A percentile compares a stretch with the other conserved stretches of the same genome.
Conservation (phyloP, 2,888 invertebrate genomes). For the Pimpla rufipes region DNA sequence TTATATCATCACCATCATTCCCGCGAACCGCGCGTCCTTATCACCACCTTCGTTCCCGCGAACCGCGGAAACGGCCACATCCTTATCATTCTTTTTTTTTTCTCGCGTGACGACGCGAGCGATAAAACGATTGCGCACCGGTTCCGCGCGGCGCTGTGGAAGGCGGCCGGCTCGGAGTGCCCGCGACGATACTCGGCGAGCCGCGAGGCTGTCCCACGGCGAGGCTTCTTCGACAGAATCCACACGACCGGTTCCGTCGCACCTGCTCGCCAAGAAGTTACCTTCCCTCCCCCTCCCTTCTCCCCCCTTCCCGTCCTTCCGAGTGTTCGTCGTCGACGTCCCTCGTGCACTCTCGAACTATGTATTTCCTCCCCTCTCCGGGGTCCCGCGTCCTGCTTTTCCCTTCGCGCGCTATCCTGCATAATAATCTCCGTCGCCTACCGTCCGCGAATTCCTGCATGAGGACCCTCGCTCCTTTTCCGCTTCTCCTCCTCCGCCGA, state of each 20-base stretch:
- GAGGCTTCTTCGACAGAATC: conserved; percentile 33
- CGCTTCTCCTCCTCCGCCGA: conserved; percentile 35
- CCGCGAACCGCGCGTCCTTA: background rate
- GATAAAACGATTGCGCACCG: conserved; percentile 10
- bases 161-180: background rate
- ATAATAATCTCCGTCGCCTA: conserved; percentile 75
- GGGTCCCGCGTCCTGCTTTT: conserved; percentile 26
- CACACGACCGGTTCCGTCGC: conserved; percentile 73
- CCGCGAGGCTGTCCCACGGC: background rate
- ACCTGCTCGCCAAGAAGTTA: conserved; percentile 74
- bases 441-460: conserved; percentile 59
- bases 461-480: conserved; percentile 32
- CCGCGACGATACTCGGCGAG: background rate
- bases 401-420: conserved; percentile 69
- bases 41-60: background rate
- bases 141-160: background rate
- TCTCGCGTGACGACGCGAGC: background rate
- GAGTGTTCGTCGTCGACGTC: too few species aligned
- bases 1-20: conserved; percentile 11
- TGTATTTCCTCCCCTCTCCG: background rate
- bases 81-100: conserved; percentile 10
- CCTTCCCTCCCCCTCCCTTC: conserved; percentile 50
- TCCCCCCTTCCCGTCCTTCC: background rate
- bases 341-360: background rate
- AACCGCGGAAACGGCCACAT: too few species aligned